Evolutionary conservation across 1,140 invertebrate species (phyloP), one percentile per base, ranked within the genome.

Genomic region (Chlorops oryzae): DNA sequence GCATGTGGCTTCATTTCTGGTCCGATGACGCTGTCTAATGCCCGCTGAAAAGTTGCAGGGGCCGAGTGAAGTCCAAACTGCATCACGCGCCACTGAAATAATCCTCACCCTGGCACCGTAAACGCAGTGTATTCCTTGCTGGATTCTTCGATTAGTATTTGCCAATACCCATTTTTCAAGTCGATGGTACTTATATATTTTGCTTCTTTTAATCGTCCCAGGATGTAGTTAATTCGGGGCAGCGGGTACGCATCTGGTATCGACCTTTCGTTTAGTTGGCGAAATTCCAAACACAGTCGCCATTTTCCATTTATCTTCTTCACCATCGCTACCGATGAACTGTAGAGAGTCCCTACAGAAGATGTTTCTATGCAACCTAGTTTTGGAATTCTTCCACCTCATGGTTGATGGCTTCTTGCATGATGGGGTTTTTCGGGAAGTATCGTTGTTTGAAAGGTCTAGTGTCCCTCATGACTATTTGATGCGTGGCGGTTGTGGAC

Each of bases 41-140:
- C 18, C 13, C 74, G 40, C 39, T 71, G 66, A 47, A 74, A 76
- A 0, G 70, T 74, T 2, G 71, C 63, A 9, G 61, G 63, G n/a
- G n/a, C n/a, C n/a, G n/a, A n/a, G n/a, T n/a, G n/a, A n/a, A n/a
- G n/a, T n/a, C n/a, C n/a, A n/a, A 75, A 76, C 0, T 73, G 70
- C 69, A 77, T 71, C 3, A 63, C 45, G 2, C 37, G 53, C 47
- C 74, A 78, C 4, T 69, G 59, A 40, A 56, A 77, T 4, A 70
- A 54, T 1, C 70, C 68, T 45, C 60, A 64, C 9, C 69, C 63
- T 1, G 62, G 66, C 0, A 72, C 65, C 2, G 66, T 59, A 47
- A 77, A 78, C 0, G 71, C 74, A 0, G 76, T 79, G 24, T 70
- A 66, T n/a, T 61, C 54, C 32, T 54, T 55, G 25, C 55, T 62